A percentile compares a stretch with the other conserved stretches of the same genome.
phyloP scores from a whole-genome alignment of 2,888 invertebrate species.

The Palloptera scutellata region DNA sequence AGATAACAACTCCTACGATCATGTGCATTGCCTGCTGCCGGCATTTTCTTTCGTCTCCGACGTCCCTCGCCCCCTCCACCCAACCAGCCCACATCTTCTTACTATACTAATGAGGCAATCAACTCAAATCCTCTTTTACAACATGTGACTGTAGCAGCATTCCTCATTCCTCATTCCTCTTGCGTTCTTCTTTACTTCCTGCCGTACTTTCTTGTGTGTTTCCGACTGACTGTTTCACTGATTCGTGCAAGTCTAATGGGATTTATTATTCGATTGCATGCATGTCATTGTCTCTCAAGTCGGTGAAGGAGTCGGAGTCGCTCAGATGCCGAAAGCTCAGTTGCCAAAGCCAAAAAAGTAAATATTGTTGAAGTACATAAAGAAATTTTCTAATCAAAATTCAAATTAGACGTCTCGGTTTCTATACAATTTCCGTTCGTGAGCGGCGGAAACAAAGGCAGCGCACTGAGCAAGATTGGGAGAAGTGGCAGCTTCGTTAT shows the following conservation, averaged over 20 bases:
- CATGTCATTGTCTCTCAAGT: constrained; percentile 10
- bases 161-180: not conserved
- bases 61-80: constrained; percentile 4
- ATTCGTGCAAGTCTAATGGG: constrained; percentile 29
- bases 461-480: too few species aligned
- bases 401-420: constrained; percentile 56
- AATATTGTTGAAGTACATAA: constrained; percentile 38
- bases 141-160: not conserved
- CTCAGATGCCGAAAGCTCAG: not conserved
- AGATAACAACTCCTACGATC: not conserved
- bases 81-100: too few species aligned
- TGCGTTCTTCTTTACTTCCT: not conserved
- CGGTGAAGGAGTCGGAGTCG: not conserved
- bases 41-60: constrained; percentile 18
- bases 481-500: constrained; percentile 40
- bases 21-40: constrained; percentile 25
- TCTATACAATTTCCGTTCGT: constrained; percentile 22
- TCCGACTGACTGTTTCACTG: constrained; percentile 27
- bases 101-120: constrained; percentile 41
- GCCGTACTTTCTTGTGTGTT: constrained; percentile 22
- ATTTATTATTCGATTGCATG: constrained; percentile 30
- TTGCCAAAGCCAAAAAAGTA: not conserved
- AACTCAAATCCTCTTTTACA: constrained; percentile 25
- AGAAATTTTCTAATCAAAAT: constrained; percentile 64
- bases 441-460: not conserved